phyloP scores from a whole-genome alignment of 2,113 vertebrate genomes.

The Chloebia gouldiae region DNA sequence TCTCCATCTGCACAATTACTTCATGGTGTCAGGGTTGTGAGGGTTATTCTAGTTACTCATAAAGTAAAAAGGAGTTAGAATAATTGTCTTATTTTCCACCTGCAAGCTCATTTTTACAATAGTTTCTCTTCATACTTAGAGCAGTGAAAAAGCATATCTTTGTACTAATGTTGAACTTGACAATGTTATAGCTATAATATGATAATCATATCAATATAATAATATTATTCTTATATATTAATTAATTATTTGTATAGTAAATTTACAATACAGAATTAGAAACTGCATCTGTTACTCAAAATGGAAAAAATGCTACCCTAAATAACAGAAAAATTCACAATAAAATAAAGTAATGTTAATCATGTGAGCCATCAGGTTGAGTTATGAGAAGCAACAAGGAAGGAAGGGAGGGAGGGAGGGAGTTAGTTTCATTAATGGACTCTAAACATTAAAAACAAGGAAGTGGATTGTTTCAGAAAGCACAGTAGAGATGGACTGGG shows the following conservation, averaged over 20 bases:
- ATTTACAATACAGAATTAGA: neutral
- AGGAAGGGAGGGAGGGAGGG: neutral
- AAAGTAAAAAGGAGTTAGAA: neutral
- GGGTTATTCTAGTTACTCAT: neutral
- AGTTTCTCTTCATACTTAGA: neutral
- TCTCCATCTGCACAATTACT: neutral
- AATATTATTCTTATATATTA: neutral
- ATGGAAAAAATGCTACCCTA: neutral
- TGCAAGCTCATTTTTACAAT: neutral
- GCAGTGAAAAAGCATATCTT: neutral
- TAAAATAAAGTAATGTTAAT: neutral
- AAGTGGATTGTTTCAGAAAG: neutral
- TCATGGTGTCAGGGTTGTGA: neutral
- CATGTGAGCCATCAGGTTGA: no score
- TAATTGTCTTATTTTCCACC: neutral
- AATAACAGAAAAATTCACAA: neutral
- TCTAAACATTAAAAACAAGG: neutral
- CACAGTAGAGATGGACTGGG: fast-evolving
- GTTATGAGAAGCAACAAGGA: no score
- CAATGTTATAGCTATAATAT: neutral
- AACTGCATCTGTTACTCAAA: neutral
- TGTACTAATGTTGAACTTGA: neutral
- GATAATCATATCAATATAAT: neutral
- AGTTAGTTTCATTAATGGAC: neutral
- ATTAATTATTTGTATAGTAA: neutral